A percentile compares a stretch with the other conserved stretches of the same genome.
phyloP scores from a whole-genome alignment of 1,140 invertebrate genomes.

The Calephelis virginiensis region DNA sequence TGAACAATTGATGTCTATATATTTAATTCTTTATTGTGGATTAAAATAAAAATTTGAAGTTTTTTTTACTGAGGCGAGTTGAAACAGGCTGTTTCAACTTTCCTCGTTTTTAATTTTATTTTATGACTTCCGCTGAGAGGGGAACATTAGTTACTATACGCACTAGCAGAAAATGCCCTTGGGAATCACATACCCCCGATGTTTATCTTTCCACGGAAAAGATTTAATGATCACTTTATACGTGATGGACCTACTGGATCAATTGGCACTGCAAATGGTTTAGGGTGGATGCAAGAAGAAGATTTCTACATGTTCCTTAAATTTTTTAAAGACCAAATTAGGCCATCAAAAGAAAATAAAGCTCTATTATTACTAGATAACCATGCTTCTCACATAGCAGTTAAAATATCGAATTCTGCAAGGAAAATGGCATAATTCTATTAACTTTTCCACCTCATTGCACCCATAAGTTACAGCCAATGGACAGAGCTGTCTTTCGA shows the following conservation, averaged over 20 bases:
- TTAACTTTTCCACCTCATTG: slow-evolving; percentile 46
- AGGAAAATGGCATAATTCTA: slow-evolving; percentile 48
- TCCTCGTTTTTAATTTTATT: slow-evolving; percentile 31
- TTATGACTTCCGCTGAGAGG: slow-evolving; percentile 46
- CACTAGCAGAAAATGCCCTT: slow-evolving; percentile 42
- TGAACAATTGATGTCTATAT: slow-evolving; percentile 21
- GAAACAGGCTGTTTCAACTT: slow-evolving; percentile 36
- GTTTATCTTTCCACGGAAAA: slow-evolving; percentile 52
- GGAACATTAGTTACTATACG: slow-evolving; percentile 47
- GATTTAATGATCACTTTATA: slow-evolving; percentile 28
- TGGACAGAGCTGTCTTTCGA: slow-evolving; percentile 25
- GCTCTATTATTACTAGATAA: slow-evolving; percentile 32
- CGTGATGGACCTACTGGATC: slow-evolving; percentile 43
- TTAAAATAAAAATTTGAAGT: slow-evolving; percentile 29
- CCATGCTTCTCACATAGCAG: slow-evolving; percentile 32
- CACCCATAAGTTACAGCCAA: slow-evolving; percentile 36
- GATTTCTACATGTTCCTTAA: slow-evolving; percentile 30
- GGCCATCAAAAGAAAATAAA: slow-evolving; percentile 18
- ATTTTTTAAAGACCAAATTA: slow-evolving; percentile 24
- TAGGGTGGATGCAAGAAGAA: slow-evolving; percentile 47
- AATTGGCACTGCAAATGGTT: slow-evolving; percentile 29
- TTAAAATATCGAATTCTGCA: slow-evolving; percentile 43
- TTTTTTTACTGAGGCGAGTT: slow-evolving; percentile 31
- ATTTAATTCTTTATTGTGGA: slow-evolving; percentile 23
- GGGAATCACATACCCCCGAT: slow-evolving; percentile 48